Percentiles rank a stretch among this genome's conserved stretches.
Conservation (phyloP, 2,113 vertebrate genomes). For the Scalopus aquaticus region DNA sequence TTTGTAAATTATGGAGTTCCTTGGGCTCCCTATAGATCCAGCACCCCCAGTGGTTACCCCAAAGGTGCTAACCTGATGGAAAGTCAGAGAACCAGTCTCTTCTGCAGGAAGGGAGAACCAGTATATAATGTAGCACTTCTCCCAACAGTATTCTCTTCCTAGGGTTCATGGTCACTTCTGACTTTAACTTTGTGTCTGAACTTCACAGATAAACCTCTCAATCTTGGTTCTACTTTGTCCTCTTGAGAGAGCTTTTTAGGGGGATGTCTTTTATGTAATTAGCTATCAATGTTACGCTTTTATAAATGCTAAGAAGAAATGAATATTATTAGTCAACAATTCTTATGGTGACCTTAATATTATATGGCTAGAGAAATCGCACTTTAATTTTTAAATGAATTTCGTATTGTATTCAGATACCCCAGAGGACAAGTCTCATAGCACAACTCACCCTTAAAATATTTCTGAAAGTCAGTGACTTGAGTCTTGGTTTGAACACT, state of each 20-base stretch:
- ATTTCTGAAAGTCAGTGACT: background rate
- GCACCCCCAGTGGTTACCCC: background rate
- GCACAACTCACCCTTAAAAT: background rate
- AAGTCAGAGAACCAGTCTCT: background rate
- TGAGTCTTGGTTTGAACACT: background rate
- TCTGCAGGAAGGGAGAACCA: background rate
- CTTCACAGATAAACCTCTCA: background rate
- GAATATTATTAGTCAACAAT: background rate
- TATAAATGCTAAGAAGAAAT: slow-evolving; percentile 21
- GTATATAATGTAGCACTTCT: background rate
- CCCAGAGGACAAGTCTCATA: background rate
- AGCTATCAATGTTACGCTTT: background rate
- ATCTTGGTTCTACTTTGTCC: background rate
- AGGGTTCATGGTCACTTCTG: background rate
- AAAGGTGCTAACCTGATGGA: background rate
- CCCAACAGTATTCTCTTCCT: background rate
- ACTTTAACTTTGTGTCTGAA: background rate
- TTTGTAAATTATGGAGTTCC: background rate
- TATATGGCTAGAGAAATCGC: background rate
- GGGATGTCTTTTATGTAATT: background rate
- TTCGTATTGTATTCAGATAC: background rate
- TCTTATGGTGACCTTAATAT: background rate
- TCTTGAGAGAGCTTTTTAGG: background rate
- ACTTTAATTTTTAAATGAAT: background rate
- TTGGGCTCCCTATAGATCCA: background rate